These are phyloP conservation scores for Callospermophilus lateralis DNA, from an alignment of 2,113 vertebrate genomes.

Conservation along the genomic window DNA sequence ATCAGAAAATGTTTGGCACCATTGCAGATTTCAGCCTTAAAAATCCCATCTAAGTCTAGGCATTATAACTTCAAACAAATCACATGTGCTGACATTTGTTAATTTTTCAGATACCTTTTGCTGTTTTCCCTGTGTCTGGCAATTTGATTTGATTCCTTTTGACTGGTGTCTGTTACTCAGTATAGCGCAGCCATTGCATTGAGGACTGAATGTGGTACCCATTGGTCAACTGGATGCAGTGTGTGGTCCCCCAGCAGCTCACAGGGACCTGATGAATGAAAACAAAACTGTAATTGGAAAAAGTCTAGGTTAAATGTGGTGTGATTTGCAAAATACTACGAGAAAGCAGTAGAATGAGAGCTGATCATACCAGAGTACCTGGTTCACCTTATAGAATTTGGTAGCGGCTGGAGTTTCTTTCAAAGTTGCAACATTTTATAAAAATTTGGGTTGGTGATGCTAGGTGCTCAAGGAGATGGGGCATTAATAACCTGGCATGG, in stretches of 20 bases:
- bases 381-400: neutral
- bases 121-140: conserved; percentile 6
- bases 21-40: neutral
- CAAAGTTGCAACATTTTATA: neutral
- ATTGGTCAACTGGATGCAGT: neutral
- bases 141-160: conserved; percentile 43
- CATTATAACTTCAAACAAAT: conserved; percentile 47
- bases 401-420: neutral
- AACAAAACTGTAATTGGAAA: neutral
- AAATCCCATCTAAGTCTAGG: conserved; percentile 49
- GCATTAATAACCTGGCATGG: neutral
- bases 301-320: neutral
- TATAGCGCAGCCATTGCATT: neutral
- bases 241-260: neutral
- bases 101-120: conserved; percentile 40
- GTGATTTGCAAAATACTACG: neutral
- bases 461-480: neutral
- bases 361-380: neutral
- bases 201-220: neutral
- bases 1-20: conserved; percentile 48
- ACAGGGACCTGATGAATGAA: neutral
- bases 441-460: neutral
- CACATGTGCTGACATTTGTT: conserved; percentile 14
- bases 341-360: neutral
- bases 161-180: neutral